Evolutionary conservation across 2,113 vertebrate species (phyloP), one percentile per base, ranked within the genome.

Genomic region (Nycticryphes semicollaris): DNA sequence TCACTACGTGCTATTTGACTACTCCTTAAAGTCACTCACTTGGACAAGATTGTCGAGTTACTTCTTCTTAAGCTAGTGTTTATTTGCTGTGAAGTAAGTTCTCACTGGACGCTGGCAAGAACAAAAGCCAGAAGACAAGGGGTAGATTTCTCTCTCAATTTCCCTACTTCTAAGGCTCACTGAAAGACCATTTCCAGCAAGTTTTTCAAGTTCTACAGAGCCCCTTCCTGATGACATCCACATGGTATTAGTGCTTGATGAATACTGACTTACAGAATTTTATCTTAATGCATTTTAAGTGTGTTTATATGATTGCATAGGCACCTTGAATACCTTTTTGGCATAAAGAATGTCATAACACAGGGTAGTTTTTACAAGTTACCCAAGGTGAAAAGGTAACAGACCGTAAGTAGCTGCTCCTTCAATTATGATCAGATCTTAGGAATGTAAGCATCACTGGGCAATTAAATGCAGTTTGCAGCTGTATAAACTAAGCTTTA

Each of bases 261-360:
- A 83, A 41, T 41, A 83, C 2, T 18, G 51, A 51, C 18, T 53
- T 43, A 30, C 4, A 84, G 13, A 74, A 74, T 43, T 41, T 53
- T 57, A 76, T 27, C 13, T 66, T 47, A 25, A 4, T 22, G 9
- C 35, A 51, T 86, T 89, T 66, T 27, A 76, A 53, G 10, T 57
- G 5, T 23, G 4, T 51, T 82, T 89, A 10, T 60, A 47, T 0
- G 0, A 76, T 4, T 43, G 8, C 14, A 77, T 1, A 67, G 31
- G 7, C 18, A 92, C 7, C 10, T 22, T 39, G 3, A 76, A 57
- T 24, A 64, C 3, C 9, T 50, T 20, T 70, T 66, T 73, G n/a
- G 50, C 33, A 37, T 3, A 37, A 3, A 47, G 16, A 89, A 48
- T 0, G 1, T 59, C 17, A 72, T 48, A 88, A 77, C 37, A 14